Conservation (phyloP, 2,888 invertebrate genomes). For the Tachina fera region DNA sequence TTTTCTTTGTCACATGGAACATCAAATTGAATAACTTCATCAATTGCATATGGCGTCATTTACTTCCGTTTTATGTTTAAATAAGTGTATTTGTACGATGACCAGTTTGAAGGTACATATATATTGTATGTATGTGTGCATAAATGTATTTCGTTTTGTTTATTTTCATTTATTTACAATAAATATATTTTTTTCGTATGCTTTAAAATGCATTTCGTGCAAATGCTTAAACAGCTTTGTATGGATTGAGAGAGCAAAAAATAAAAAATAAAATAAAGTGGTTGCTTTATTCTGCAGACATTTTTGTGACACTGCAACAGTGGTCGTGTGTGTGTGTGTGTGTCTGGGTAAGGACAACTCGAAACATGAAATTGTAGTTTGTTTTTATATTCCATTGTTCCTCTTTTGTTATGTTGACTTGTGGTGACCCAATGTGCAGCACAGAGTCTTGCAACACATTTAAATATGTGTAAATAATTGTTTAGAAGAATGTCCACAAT, state of each 20-base stretch:
- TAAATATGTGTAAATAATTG: conserved; percentile 18
- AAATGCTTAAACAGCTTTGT: conserved; percentile 65
- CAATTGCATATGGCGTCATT: conserved; percentile 69
- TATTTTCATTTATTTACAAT: background rate
- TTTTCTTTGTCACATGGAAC: conserved; percentile 57
- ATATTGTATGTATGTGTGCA: conserved; percentile 9
- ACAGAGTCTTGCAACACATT: background rate
- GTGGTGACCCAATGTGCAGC: conserved; percentile 32
- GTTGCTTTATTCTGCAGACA: conserved; percentile 1
- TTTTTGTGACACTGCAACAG: conserved; percentile 11
- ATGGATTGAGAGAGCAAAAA: conserved; percentile 48
- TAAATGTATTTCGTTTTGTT: background rate
- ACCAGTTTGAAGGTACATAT: background rate
- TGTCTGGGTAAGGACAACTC: conserved; percentile 1
- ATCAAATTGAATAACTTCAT: conserved; percentile 70
- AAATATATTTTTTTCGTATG: conserved; percentile 2
- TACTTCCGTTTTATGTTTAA: conserved; percentile 55
- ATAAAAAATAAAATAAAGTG: background rate
- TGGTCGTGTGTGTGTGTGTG: background rate
- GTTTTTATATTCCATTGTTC: conserved; percentile 14
- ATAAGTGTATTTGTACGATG: background rate
- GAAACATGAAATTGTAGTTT: background rate
- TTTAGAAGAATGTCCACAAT: conserved; percentile 3
- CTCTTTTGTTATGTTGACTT: conserved; percentile 59
- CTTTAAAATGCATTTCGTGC: conserved; percentile 66